Conservation (phyloP, 2,113 vertebrate species). For the Lepisosteus osseus region DNA sequence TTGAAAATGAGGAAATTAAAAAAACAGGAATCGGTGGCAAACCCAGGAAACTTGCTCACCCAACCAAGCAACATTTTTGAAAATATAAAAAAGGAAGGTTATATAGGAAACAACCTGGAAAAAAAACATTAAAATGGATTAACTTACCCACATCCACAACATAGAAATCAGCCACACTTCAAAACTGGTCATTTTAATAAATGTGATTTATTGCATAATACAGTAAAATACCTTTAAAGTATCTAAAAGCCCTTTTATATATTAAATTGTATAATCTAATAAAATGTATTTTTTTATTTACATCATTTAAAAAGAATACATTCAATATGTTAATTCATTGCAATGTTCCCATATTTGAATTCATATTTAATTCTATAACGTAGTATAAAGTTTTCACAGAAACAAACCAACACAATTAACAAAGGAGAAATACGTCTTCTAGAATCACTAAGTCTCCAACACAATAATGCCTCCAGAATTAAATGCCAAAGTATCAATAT, state of each 20-base stretch:
- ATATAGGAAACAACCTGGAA: too few species aligned
- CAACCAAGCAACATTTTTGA: too few species aligned
- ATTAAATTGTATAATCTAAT: background rate
- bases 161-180: background rate
- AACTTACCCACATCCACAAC: background rate
- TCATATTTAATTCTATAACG: background rate
- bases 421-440: too few species aligned
- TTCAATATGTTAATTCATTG: background rate
- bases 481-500: too few species aligned
- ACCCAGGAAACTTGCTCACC: too few species aligned
- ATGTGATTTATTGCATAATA: background rate
- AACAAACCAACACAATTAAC: too few species aligned
- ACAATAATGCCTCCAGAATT: too few species aligned
- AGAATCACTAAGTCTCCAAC: too few species aligned
- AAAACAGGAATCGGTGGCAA: too few species aligned
- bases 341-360: background rate
- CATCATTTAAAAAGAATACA: background rate
- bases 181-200: background rate
- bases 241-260: conserved; percentile 13
- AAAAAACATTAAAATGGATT: conserved; percentile 32
- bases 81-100: too few species aligned
- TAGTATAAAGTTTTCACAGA: too few species aligned
- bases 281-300: background rate
- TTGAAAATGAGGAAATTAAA: too few species aligned
- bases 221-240: background rate